Percentiles rank a stretch among this genome's conserved stretches.
These are phyloP conservation scores for Corythornis cristatus DNA, from an alignment of 2,113 vertebrate genomes.

Conservation along the genomic window DNA sequence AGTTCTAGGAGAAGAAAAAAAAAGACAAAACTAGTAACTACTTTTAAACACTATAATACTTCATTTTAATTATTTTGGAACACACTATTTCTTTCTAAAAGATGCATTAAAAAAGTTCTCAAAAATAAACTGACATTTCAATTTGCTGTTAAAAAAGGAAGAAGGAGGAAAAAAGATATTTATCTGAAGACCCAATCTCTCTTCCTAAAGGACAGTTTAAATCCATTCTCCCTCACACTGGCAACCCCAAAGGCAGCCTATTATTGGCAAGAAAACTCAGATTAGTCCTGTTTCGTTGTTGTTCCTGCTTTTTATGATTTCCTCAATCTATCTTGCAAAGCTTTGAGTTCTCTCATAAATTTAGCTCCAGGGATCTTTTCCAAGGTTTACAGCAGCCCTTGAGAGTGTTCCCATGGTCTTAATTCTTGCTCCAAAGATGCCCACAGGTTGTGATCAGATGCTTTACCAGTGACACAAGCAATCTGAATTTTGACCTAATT, in stretches of 20 bases:
- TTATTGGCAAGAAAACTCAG: neutral
- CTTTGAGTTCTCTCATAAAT: neutral
- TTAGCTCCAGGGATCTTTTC: neutral
- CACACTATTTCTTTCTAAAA: neutral
- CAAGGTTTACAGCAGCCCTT: neutral
- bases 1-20: neutral
- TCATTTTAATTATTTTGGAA: neutral
- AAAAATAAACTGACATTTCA: neutral
- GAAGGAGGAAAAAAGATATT: accelerated
- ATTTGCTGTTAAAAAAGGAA: neutral
- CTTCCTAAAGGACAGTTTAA: neutral
- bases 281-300: neutral
- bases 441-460: neutral
- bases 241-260: neutral
- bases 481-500: neutral
- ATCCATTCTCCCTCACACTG: neutral
- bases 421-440: neutral
- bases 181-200: neutral
- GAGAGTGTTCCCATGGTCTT: neutral
- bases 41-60: neutral
- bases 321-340: neutral
- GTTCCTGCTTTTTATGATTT: neutral
- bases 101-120: neutral
- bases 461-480: neutral
- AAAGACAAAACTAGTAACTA: neutral